Evolutionary conservation across 2,888 invertebrate genomes (phyloP).

Genomic region (Drosophila merina): DNA sequence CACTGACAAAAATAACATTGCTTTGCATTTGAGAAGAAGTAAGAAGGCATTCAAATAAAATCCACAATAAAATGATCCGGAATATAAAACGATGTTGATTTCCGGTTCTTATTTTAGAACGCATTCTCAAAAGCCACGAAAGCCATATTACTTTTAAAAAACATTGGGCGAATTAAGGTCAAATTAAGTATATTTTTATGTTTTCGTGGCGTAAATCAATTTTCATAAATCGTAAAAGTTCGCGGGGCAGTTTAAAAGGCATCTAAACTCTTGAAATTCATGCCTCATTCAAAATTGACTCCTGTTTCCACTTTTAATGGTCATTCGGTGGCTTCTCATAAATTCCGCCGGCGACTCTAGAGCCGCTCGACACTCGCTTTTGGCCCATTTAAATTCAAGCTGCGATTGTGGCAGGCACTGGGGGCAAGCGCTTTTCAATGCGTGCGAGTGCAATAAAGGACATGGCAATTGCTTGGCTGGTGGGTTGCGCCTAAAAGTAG

Average conservation of each 20-base stretch:
- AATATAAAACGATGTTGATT: too few species aligned
- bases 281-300: slow-evolving; percentile 43
- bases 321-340: slow-evolving; percentile 71
- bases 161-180: slow-evolving; percentile 48
- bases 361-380: slow-evolving; percentile 22
- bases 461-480: slow-evolving; percentile 52
- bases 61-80: too few species aligned
- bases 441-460: slow-evolving; percentile 67
- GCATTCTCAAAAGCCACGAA: neutral
- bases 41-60: too few species aligned
- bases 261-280: slow-evolving; percentile 31
- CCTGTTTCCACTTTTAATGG: slow-evolving; percentile 70
- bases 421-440: slow-evolving; percentile 31
- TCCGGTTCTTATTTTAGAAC: too few species aligned
- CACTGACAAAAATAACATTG: neutral
- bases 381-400: slow-evolving; percentile 68
- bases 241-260: slow-evolving; percentile 37
- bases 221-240: slow-evolving; percentile 76
- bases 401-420: slow-evolving; percentile 37
- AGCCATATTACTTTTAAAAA: neutral
- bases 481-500: slow-evolving; percentile 72
- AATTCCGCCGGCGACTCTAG: slow-evolving; percentile 47
- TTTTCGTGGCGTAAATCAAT: slow-evolving; percentile 59
- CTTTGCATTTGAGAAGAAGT: too few species aligned
- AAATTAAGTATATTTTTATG: slow-evolving; percentile 47